Evolutionary conservation across 2,797 vertebrate species (phyloP).

Genomic region (Gallinago nigripennis): DNA sequence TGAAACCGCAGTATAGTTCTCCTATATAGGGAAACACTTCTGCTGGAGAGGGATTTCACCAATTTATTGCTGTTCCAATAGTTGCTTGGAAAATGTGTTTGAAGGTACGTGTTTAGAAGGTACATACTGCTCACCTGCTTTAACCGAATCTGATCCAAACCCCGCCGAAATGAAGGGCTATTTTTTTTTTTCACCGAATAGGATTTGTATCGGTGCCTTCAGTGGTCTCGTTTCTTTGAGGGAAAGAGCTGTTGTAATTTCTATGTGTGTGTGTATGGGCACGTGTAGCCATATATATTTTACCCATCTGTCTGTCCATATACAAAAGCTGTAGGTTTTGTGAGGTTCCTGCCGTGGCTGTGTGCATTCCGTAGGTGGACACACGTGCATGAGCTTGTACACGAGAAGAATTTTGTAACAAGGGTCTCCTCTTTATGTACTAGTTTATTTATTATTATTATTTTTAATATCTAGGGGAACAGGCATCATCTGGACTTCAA

Average conservation of each 20-base stretch:
- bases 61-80: not conserved
- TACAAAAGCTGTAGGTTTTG: accelerated
- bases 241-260: not conserved
- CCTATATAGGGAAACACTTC: not conserved
- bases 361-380: not conserved
- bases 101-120: not conserved
- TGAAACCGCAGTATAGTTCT: not conserved
- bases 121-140: not conserved
- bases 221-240: not conserved
- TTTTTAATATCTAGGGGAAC: not conserved
- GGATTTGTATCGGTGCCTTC: not conserved
- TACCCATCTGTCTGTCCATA: not conserved
- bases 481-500: not conserved
- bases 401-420: not conserved
- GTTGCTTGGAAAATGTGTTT: not conserved
- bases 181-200: not conserved
- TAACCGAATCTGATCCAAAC: not conserved
- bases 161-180: not conserved
- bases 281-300: not conserved
- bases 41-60: not conserved
- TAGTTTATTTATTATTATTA: not conserved
- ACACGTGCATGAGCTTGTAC: not conserved
- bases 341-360: not conserved
- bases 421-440: not conserved
- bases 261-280: not conserved